Base-by-base conservation (phyloP, 2,888 invertebrate species). In the Barypeithes pellucidus region DNA sequence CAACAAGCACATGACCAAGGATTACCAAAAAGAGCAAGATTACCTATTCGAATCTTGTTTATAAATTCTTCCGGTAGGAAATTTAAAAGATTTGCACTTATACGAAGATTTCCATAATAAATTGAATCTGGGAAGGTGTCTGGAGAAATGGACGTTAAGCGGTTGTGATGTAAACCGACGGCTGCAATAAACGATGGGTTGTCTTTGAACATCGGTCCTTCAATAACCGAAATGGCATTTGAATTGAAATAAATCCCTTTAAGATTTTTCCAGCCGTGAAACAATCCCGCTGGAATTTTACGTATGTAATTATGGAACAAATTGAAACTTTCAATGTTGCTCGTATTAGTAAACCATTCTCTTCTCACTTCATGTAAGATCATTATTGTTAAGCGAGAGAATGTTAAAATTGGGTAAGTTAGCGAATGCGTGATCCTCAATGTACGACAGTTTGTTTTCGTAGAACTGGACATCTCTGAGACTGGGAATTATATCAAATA, bases 401-500 rank as follows among this genome's bases (percentile, higher is more conserved):
- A 2, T 12, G 2, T 39, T 39, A 5, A 39, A 39, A 39, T 12
- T 39, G 3, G 39, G 39, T 39, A 39, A 45, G 16, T 45, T 45
- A 3, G 45, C 45, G 16, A 45, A 45, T 8, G 45, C 45, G 16
- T 16, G 8, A 16, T 45, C 16, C 4, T 45, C 45, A 16, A 45
- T 45, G 16, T 14, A 8, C 2, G 45, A 45, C 16, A 45, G 7
- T 45, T 9, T 45, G 5, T 16, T 16, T 16, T 3, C 5, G 1
- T 3, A 8, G 3, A 45, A 4, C 3, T 14, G 1, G 1, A 16
- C 5, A 0, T 4, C 7, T 5, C 18, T 36, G 7, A 59, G 36
- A 12, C 9, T 59, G 5, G 36, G 59, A 11, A 59, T 11, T 14
- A 16, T 24, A 18, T 59, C 16, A 39, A 59, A 59, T n/a, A n/a